A percentile compares a stretch with the other conserved stretches of the same genome.
Evolutionary conservation across 2,113 vertebrate genomes (phyloP).

Genomic region (Grammomys dolichurus): DNA sequence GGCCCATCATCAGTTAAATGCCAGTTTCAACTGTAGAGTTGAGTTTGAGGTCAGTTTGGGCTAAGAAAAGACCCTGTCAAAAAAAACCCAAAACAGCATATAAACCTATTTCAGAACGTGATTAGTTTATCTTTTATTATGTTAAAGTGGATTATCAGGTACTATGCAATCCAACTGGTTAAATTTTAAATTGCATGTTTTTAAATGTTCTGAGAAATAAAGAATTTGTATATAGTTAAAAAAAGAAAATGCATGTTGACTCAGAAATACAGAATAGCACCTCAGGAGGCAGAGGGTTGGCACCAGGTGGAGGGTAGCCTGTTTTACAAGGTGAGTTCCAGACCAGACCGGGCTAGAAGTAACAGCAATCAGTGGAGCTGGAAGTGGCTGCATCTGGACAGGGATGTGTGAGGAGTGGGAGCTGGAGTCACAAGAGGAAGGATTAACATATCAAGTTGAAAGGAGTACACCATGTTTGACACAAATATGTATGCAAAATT

Average conservation of each 20-base stretch:
- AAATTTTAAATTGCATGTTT: constrained; percentile 70
- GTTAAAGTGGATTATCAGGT: constrained; percentile 47
- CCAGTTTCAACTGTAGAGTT: neutral
- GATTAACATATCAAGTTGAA: neutral
- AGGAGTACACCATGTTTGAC: neutral
- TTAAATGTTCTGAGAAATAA: constrained; percentile 61
- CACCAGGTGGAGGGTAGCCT: neutral
- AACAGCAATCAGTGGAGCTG: neutral
- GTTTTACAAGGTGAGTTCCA: neutral
- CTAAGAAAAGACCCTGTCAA: neutral
- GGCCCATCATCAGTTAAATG: neutral
- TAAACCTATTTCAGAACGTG: constrained; percentile 6
- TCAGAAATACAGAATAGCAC: neutral
- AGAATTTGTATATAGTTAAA: constrained; percentile 56
- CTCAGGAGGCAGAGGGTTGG: neutral
- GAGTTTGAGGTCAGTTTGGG: neutral
- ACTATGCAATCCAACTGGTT: constrained; percentile 59
- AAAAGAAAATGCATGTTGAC: neutral
- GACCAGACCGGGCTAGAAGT: neutral
- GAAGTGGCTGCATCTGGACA: neutral
- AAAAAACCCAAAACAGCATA: neutral
- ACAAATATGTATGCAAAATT: constrained; percentile 22
- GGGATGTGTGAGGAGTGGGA: neutral
- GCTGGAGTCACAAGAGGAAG: neutral
- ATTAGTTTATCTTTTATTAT: constrained; percentile 53